These are phyloP conservation scores for Ectemnius continuus DNA, from an alignment of 2,888 invertebrate species.

Conservation along the genomic window DNA sequence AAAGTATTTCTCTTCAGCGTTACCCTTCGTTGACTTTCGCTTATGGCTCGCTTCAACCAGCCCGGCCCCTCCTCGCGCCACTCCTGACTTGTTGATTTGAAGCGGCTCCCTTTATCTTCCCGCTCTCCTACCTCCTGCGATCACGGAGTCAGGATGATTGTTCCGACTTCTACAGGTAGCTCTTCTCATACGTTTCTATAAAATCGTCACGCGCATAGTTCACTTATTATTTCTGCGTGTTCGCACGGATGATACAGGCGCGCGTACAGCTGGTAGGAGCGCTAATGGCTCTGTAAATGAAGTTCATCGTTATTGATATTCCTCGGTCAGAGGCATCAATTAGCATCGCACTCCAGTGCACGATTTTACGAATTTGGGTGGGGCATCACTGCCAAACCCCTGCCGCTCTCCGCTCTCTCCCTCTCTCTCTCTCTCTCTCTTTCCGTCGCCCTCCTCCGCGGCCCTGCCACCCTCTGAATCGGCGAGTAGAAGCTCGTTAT, in stretches of 20 bases:
- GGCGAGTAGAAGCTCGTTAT: constrained; percentile 41
- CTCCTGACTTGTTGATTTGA: constrained; percentile 34
- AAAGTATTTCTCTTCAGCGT: background rate
- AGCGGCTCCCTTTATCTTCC: constrained; percentile 14
- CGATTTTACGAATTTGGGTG: constrained; percentile 43
- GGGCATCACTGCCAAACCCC: constrained; percentile 4
- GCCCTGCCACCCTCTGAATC: background rate
- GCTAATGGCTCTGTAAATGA: constrained; percentile 35
- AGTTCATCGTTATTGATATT: constrained; percentile 47
- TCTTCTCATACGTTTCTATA: too few species aligned
- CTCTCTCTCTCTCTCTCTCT: background rate
- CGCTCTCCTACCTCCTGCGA: too few species aligned
- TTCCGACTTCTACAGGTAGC: too few species aligned
- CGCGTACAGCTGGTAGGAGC: constrained; percentile 17
- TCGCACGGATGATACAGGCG: background rate
- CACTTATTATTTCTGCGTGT: background rate
- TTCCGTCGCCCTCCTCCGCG: background rate
- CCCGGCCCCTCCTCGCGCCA: background rate
- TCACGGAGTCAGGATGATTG: too few species aligned
- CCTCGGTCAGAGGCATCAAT: constrained; percentile 45
- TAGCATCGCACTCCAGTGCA: constrained; percentile 36
- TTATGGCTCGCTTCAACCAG: background rate
- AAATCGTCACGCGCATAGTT: background rate
- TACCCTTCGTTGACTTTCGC: constrained; percentile 4
- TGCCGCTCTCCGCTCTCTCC: background rate